Evolutionary conservation across 64 coral and sea anemone genomes (phyloP), one percentile per base, ranked within the genome.

Genomic region (Porites australiensis): DNA sequence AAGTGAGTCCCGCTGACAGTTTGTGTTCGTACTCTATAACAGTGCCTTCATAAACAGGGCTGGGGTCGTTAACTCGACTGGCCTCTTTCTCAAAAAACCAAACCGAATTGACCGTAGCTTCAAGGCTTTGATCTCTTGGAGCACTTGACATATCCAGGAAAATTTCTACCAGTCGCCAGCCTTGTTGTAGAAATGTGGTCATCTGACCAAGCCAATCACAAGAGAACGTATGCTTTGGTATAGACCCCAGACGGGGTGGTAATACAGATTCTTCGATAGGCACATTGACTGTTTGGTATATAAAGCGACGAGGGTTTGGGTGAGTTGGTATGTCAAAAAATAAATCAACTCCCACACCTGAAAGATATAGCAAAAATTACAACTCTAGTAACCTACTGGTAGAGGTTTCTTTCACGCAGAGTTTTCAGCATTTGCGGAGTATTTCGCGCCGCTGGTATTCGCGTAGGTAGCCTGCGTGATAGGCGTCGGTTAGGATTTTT

Each of bases 31-130:
- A 96, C 2, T 80, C 77, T 10, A 96, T 85, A 61, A 96, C 70
- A 20, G 90, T 89, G 19, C 95, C 95, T 53, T 93, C 86, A 27
- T 93, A 96, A 18, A 84, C 48, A 44, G 95, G 90, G 6, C 68
- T 93, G 44, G 70, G 59, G 52, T 96, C 95, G 78, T 93, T 88
- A 3, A 93, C 21, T 70, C 72, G 74, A 4, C 66, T 60, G 16
- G 87, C 64, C 3, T 96, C 79, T 83, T 96, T 96, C 69, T 96
- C 95, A 93, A 96, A 96, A 79, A 96, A 96, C 95, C 95, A 96
- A 18, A 96, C 87, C 4, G 95, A 84, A 59, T 96, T 96, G 8
- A 93, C 27, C 51, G 83, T 74, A 61, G 88, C 93, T 8, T 77
- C 58, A 75, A 93, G 89, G 44, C 65, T 88, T 9, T 57, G 54